Base-by-base conservation (phyloP, 2,797 vertebrate species). In the Enteromius unitaeniatus region DNA sequence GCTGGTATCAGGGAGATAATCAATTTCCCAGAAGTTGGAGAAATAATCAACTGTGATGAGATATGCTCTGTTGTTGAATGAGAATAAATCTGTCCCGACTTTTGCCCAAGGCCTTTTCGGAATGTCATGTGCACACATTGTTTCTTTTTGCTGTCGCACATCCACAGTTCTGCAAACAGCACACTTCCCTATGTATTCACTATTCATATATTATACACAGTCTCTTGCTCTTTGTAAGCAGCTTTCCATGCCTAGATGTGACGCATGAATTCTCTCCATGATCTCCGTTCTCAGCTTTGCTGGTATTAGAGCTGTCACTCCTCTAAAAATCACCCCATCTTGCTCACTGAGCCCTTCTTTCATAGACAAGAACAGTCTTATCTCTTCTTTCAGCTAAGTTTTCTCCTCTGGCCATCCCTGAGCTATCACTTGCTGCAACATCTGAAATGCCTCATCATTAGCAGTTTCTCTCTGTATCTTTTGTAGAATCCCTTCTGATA, bases 211-310 rank as follows among this genome's bases (percentile, higher is more conserved):
- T n/a, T n/a, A n/a, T n/a, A n/a, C n/a, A 79, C 68, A 73, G 3
- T 51, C 28, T 79, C 83, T 84, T 55, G 21, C 53, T 47, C 76
- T 73, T 0, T 55, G 1, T 1, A 81, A 14, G 9, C 84, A 70
- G 6, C 77, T 78, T 70, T 89, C 79, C 3, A 75, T 81, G 17
- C 82, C 84, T 6, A 85, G n/a, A 19, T 89, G 82, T 40, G 69
- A 82, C 6, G 68, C 45, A 62, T 87, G 82, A 28, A 88, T 82
- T 17, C 15, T 47, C 2, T 62, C 14, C 9, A 81, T 87, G 1
- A 82, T 81, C 4, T 77, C 70, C 8, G 1, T 23, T 74, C 64
- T 84, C 19, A 86, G 72, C 0, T 13, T 21, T 1, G 45, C 34
- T 49, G 73, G 87, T 4, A 88, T 88, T 6, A 81, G 42, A 31